Evolutionary conservation across 2,797 vertebrate genomes (phyloP), one percentile per base, ranked within the genome.

Genomic region (Sebastes minor): DNA sequence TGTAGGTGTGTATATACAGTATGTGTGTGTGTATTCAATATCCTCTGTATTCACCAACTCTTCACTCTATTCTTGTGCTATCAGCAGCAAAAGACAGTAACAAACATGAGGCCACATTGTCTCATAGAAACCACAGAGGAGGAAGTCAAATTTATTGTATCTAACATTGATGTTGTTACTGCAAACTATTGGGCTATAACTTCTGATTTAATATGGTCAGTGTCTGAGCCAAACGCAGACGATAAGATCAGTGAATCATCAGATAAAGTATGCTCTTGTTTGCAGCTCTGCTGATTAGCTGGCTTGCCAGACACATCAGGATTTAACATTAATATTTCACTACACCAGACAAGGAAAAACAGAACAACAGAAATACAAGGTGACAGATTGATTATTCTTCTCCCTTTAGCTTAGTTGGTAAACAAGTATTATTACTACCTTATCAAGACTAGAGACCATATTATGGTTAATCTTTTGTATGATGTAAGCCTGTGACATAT

Each of bases 31-130:
- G 57, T 69, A 64, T 81, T 66, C 57, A 72, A 62, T 38, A 71
- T 28, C 42, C 18, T 32, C 65, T 71, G 16, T 53, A 30, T 56
- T 67, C 55, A 76, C 12, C 56, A 53, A 68, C 4, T 25, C 20
- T 13, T 64, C 53, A 13, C 33, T 68, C 35, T 66, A n/a, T 56
- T 71, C 42, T 66, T 67, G 35, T 82, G 49, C 14, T 71, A 18
- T 59, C 12, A 79, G 18, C 53, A 82, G 53, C 16, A 65, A 75
- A 80, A 76, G 23, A 81, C 16, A 59, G 80, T 33, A 76, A 65
- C 25, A 65, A 68, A 72, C 8, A 71, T 22, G 18, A 46, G 57
- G 32, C n/a, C 6, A 59, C 5, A 59, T 38, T 10, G 8, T 78
- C 6, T 20, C 56, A 13, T 66, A 16, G 9, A 65, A 80, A 71